Evolutionary conservation across 2,113 vertebrate genomes (phyloP).

Genomic region (Rhadina sibilatrix): DNA sequence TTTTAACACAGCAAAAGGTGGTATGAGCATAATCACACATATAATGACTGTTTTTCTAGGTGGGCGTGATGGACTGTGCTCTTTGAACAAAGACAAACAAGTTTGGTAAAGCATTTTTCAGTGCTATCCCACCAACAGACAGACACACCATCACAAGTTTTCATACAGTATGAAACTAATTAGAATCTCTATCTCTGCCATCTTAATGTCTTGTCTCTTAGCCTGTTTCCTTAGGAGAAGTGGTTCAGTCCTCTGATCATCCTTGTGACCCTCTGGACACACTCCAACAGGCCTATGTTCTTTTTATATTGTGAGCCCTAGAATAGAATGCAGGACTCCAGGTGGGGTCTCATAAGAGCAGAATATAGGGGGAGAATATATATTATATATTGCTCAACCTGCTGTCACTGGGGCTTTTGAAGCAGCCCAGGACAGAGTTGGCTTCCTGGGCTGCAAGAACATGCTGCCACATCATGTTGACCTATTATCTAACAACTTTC

Average conservation of each 20-base stretch:
- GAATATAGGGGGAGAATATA: not conserved
- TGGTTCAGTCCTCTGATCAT: not conserved
- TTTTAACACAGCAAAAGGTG: not conserved
- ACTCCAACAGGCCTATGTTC: too few species aligned
- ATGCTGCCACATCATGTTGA: rapidly evolving
- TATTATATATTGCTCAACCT: not conserved
- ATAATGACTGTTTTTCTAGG: not conserved
- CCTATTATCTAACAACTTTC: not conserved
- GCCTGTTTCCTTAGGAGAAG: not conserved
- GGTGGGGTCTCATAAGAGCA: not conserved
- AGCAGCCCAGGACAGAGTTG: not conserved
- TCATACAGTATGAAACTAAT: not conserved
- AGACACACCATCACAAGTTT: not conserved
- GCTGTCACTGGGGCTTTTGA: not conserved
- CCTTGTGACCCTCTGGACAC: not conserved
- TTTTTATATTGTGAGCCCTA: not conserved
- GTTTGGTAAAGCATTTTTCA: not conserved
- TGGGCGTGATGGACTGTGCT: not conserved
- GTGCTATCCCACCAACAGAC: not conserved
- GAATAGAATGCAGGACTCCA: not conserved
- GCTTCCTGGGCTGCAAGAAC: not conserved
- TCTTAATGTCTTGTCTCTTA: not conserved
- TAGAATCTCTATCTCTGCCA: not conserved
- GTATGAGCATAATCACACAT: not conserved
- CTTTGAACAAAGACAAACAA: not conserved